phyloP scores from a whole-genome alignment of 2,113 vertebrate genomes.

The Dipodomys stephensi region DNA sequence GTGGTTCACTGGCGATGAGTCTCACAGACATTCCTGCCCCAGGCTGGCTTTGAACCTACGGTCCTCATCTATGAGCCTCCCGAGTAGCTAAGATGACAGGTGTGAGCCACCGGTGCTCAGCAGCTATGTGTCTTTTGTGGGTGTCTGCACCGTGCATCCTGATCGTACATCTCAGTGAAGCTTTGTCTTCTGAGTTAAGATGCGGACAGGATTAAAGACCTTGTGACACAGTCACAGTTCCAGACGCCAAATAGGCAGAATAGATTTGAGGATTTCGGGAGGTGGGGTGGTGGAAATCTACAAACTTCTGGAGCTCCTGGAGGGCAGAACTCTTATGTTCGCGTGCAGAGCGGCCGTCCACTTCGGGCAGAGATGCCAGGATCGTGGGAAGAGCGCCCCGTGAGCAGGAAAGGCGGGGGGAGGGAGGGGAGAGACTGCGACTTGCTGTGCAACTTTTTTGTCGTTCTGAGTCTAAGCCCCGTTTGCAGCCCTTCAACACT shows the following conservation, averaged over 20 bases:
- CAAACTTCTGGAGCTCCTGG: neutral
- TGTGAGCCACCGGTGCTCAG: too few species aligned
- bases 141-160: neutral
- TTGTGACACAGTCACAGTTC: neutral
- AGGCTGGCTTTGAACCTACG: too few species aligned
- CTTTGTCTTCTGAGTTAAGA: slow-evolving; percentile 16
- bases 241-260: neutral
- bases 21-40: too few species aligned
- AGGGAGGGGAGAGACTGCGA: neutral
- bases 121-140: too few species aligned
- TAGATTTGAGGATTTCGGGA: neutral
- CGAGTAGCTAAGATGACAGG: too few species aligned
- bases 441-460: slow-evolving; percentile 11
- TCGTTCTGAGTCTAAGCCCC: neutral
- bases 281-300: neutral
- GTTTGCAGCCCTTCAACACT: neutral
- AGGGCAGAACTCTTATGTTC: slow-evolving; percentile 25
- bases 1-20: too few species aligned
- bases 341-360: neutral
- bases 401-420: neutral
- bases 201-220: slow-evolving; percentile 43
- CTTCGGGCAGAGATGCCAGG: neutral
- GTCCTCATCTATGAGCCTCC: too few species aligned
- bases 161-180: neutral
- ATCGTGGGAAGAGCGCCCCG: neutral